Conservation (phyloP, 1,140 invertebrate genomes). For the Teleopsis dalmanni region DNA sequence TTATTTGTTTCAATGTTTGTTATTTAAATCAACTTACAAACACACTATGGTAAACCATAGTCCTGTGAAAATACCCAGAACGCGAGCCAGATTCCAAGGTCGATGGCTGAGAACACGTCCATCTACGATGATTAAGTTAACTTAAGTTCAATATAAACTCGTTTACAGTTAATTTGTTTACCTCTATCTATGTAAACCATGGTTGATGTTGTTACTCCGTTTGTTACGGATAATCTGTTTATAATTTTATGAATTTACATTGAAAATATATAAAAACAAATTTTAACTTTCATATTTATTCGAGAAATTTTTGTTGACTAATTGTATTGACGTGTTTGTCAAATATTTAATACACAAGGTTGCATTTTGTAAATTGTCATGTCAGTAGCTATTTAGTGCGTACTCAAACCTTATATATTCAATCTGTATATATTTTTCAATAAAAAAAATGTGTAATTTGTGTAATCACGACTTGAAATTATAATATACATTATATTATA, state of each 20-base stretch:
- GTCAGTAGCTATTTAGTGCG: too few relatives aligned
- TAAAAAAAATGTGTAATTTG: too few relatives aligned
- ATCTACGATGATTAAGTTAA: not conserved
- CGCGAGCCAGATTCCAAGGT: slow-evolving; percentile 11
- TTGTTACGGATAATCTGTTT: not conserved
- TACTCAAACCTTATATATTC: too few relatives aligned
- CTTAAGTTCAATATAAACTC: not conserved
- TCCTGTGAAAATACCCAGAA: slow-evolving; percentile 12
- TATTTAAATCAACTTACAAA: slow-evolving; percentile 7
- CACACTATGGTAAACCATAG: slow-evolving; percentile 10
- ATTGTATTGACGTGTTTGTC: not conserved
- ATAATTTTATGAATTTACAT: not conserved
- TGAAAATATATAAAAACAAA: not conserved
- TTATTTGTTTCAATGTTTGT: not conserved
- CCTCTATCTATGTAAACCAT: slow-evolving; percentile 15
- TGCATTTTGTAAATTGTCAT: too few relatives aligned
- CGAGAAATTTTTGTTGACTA: not conserved
- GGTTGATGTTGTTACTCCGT: not conserved
- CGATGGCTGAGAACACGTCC: slow-evolving; percentile 13
- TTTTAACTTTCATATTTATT: not conserved
- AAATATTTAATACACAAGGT: not conserved
- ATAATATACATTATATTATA: too few relatives aligned
- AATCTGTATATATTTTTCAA: too few relatives aligned
- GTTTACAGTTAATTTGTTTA: slow-evolving; percentile 1
- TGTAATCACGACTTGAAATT: too few relatives aligned